Evolutionary conservation across 2,797 vertebrate species (phyloP).

Genomic region (Paramormyrops hopkinsi): DNA sequence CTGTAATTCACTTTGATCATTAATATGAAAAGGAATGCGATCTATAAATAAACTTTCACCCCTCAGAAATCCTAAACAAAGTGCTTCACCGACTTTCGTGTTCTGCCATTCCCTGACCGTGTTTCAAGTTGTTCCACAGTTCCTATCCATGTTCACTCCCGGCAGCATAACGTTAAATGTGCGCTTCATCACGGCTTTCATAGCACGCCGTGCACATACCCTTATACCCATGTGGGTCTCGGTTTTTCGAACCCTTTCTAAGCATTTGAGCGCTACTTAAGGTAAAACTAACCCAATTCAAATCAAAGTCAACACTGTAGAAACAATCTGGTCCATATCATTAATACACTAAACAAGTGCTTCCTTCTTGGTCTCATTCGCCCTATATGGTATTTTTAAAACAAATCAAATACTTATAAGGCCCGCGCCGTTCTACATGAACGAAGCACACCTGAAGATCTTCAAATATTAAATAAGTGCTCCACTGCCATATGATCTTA

Average conservation of each 20-base stretch:
- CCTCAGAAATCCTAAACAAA: background rate
- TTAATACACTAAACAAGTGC: background rate
- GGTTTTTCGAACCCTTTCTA: background rate
- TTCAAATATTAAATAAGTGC: background rate
- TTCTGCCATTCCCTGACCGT: background rate
- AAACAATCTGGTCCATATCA: background rate
- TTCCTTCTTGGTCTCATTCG: background rate
- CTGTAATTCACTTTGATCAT: slow-evolving; percentile 6
- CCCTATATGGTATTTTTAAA: background rate
- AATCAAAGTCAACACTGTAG: background rate
- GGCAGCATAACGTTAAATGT: background rate
- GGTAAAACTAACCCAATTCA: background rate
- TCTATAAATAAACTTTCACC: background rate
- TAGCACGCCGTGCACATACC: background rate
- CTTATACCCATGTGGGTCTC: background rate
- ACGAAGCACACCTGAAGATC: background rate
- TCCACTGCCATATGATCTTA: background rate
- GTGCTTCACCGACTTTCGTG: background rate
- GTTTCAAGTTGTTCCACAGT: background rate
- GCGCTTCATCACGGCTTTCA: background rate
- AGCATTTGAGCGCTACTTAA: background rate
- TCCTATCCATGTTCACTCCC: background rate
- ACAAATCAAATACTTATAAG: background rate
- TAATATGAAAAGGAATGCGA: background rate
- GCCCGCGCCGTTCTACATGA: background rate